Evolutionary conservation across 2,888 invertebrate genomes (phyloP), one percentile per base, ranked within the genome.

Genomic region (Pammene fasciana): DNA sequence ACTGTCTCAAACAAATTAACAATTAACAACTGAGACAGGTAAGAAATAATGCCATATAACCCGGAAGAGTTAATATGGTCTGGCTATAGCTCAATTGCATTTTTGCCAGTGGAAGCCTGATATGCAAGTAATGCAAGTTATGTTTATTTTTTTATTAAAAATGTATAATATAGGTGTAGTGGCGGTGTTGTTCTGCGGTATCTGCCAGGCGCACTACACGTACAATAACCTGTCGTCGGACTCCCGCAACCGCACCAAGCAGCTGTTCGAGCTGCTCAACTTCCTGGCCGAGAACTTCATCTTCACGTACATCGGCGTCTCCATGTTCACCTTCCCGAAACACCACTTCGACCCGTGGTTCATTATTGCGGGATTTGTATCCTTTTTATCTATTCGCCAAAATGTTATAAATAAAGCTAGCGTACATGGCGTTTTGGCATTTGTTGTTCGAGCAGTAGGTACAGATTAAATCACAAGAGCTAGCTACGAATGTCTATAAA

Each of bases 121-220:
- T n/a, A n/a, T n/a, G n/a, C n/a, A n/a, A n/a, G n/a, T n/a, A n/a
- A n/a, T n/a, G n/a, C n/a, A n/a, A n/a, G n/a, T n/a, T n/a, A n/a
- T n/a, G n/a, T n/a, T n/a, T 26, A 26, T 26, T 26, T 26, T 26
- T 26, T 26, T 26, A 4, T 26, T 26, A 26, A 26, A 26, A 26
- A 26, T 43, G 11, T 43, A 1, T 11, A 10, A 11, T 11, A 5
- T 13, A 96, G 96, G 97, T 66, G 98, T 99, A 74, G 99, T 99
- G 11, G 97, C 99, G 61, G 99, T 99, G 0, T 87, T 99, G 56
- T 99, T 99, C 90, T 99, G 99, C 90, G 99, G 99, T 38, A 99
- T 99, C 80, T 99, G 98, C 83, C 99, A 99, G 91, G 99, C 99
- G 18, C 99, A 99, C 90, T 99, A 99, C 87, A 99, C 99, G 0